Evolutionary conservation across 2,797 vertebrate genomes (phyloP), one percentile per base, ranked within the genome.

Genomic region (Artibeus jamaicensis): DNA sequence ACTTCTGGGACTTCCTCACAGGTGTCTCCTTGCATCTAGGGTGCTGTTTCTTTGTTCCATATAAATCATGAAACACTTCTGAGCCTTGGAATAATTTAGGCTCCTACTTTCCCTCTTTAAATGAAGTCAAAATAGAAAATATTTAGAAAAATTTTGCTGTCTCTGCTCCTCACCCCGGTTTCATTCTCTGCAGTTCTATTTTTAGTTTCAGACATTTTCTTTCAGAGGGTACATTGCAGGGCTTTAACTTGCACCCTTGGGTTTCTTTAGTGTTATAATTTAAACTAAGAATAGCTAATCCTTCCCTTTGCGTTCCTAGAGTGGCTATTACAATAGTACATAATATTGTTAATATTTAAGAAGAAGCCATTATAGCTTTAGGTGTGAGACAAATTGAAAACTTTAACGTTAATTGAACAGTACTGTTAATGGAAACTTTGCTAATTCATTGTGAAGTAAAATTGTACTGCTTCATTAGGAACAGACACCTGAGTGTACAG

Each of bases 281-380:
- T 93, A 68, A 86, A 34, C 57, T 76, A 95, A 81, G 79, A 86
- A 50, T 39, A 91, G 50, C 79, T 89, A 91, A 71, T 21, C 65
- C 12, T 10, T 89, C 26, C 24, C 65, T 86, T 62, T 86, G 57
- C 39, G 8, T 93, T 86, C 93, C 70, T 53, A 76, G 55, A 59
- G 65, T 24, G 89, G 26, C 53, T 89, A 81, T 95, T 93, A 89
- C 37, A 93, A 57, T 82, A 55, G 32, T 39, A 70, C 12, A 39
- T 93, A 87, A 39, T 85, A 42, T 70, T 89, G 87, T 92, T 97
- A 87, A 90, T 96, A 92, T 62, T 94, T 94, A 89, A 92, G 77
- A 85, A 89, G 39, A 46, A 93, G 32, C 10, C 59, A 89, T 83
- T 84, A 67, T 73, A 53, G 86, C 74, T 83, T 94, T 37, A 76